These are phyloP conservation scores for Mystacornis crossleyi DNA, from an alignment of 2,113 vertebrate genomes.

Conservation along the genomic window DNA sequence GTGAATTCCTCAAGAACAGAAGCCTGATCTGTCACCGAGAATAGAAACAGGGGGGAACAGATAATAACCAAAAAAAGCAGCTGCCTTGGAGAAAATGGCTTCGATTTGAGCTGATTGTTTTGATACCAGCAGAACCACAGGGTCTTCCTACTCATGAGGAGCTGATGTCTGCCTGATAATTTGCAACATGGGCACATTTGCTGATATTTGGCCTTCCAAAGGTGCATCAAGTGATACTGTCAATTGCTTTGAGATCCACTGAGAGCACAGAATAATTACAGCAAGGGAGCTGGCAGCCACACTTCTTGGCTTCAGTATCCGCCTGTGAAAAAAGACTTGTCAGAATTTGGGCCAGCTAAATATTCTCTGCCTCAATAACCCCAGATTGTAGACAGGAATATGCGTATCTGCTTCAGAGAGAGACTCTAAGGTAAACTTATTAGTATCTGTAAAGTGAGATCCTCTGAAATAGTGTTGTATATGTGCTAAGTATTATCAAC, in stretches of 20 bases:
- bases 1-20: slow-evolving; percentile 38
- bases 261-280: background rate
- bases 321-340: background rate
- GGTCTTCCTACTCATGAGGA: background rate
- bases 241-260: background rate
- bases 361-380: background rate
- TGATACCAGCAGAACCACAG: background rate
- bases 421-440: background rate
- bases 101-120: background rate
- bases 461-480: background rate
- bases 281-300: background rate
- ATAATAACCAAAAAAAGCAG: slow-evolving; percentile 38
- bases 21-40: background rate
- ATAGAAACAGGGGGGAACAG: slow-evolving; percentile 38
- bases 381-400: background rate
- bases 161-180: slow-evolving; percentile 12
- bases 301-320: background rate
- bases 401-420: background rate
- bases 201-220: background rate
- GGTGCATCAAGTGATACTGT: background rate
- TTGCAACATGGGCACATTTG: background rate
- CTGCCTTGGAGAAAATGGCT: slow-evolving; percentile 4
- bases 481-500: background rate
- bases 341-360: background rate
- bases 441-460: background rate